phyloP scores from a whole-genome alignment of 1,140 invertebrate species.

The Vollenhovia emeryi region DNA sequence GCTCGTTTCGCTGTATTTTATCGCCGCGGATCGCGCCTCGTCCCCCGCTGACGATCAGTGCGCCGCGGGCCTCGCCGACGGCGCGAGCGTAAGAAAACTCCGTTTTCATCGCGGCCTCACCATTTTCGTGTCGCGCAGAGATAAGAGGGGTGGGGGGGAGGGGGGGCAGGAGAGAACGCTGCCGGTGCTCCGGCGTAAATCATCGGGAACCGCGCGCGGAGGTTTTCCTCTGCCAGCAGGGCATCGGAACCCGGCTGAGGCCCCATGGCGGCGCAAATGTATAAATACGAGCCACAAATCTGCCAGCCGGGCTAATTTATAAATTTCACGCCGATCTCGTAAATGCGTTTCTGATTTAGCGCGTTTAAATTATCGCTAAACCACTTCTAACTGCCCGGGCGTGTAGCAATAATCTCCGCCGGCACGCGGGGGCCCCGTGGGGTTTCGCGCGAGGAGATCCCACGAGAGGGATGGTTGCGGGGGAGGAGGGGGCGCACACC shows the following conservation, averaged over 20 bases:
- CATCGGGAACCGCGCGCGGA: slow-evolving; percentile 60
- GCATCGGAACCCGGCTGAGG: slow-evolving; percentile 67
- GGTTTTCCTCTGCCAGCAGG: slow-evolving; percentile 75
- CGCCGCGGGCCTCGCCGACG: neutral
- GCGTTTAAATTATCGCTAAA: slow-evolving; percentile 81
- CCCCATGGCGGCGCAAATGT: slow-evolving; percentile 75
- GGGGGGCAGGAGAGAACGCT: neutral
- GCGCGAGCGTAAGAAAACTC: slow-evolving; percentile 57
- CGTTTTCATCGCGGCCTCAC: slow-evolving; percentile 54
- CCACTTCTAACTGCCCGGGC: slow-evolving; percentile 77
- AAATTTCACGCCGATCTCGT: slow-evolving; percentile 81
- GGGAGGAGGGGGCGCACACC: no score
- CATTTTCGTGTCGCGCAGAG: neutral
- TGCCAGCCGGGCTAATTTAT: slow-evolving; percentile 81
- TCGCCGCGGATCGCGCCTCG: neutral
- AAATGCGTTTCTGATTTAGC: slow-evolving; percentile 83
- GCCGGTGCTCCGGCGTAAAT: slow-evolving; percentile 76
- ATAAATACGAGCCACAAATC: slow-evolving; percentile 81
- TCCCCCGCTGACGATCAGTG: slow-evolving; percentile 47
- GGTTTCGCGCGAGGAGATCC: slow-evolving; percentile 14
- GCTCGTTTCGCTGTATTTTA: slow-evolving; percentile 49
- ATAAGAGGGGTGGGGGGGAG: neutral
- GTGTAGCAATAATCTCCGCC: slow-evolving; percentile 66
- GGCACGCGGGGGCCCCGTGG: slow-evolving; percentile 34
- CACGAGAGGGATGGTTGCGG: neutral